Conservation (phyloP, 2,113 vertebrate genomes). For the crab-eating macaque (Macaca fascicularis) region DNA sequence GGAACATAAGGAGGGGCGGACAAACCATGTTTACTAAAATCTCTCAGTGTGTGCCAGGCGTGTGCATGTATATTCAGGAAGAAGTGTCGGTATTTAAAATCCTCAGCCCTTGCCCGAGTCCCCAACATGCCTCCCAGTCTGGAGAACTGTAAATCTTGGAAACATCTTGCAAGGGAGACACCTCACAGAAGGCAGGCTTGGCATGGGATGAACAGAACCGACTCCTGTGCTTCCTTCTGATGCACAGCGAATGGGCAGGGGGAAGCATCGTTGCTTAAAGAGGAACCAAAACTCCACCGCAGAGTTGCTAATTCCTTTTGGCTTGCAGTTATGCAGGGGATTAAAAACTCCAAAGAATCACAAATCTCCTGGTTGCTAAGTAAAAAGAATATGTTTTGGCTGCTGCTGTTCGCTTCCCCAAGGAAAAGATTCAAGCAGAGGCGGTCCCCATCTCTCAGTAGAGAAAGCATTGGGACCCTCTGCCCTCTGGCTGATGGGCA, state of each 20-base stretch:
- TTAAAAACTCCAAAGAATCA: not conserved
- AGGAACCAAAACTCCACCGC: not conserved
- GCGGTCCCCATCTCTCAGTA: not conserved
- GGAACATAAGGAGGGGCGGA: accelerated
- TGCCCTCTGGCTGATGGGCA: not conserved
- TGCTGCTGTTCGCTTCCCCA: not conserved
- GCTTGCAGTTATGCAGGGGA: conserved; percentile 48
- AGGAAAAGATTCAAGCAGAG: not conserved
- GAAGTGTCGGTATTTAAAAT: not conserved
- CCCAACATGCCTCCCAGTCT: accelerated
- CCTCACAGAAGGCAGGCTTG: not conserved
- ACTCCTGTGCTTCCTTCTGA: not conserved
- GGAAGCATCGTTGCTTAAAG: not conserved
- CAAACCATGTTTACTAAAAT: not conserved
- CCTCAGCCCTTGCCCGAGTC: not conserved
- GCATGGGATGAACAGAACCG: accelerated
- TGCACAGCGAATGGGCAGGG: accelerated
- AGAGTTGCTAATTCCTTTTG: conserved; percentile 58
- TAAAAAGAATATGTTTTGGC: not conserved
- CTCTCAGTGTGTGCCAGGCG: not conserved
- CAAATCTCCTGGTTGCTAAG: not conserved
- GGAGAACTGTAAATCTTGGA: not conserved
- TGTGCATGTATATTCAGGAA: not conserved
- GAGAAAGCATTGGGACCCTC: not conserved
- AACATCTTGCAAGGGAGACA: no score